A percentile compares a stretch with the other conserved stretches of the same genome.
Evolutionary conservation across 1,140 invertebrate genomes (phyloP).

Genomic region (Tenebrio molitor): DNA sequence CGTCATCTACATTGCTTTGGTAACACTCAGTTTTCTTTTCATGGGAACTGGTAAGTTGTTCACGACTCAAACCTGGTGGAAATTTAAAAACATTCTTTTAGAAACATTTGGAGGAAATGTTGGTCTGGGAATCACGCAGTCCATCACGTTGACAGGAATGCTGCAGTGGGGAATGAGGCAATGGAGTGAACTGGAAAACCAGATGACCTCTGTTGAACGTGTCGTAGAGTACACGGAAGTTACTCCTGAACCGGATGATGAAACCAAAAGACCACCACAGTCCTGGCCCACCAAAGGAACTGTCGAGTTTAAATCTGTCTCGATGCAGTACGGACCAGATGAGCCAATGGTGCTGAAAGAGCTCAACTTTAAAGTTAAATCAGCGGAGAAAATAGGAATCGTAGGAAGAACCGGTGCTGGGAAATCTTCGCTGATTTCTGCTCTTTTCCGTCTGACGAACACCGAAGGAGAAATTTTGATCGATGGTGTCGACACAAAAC

Average conservation of each 20-base stretch:
- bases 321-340: slow-evolving; percentile 67
- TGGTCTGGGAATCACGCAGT: slow-evolving; percentile 83
- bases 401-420: slow-evolving; percentile 88
- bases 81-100: too few species aligned
- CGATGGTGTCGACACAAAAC: slow-evolving; percentile 72
- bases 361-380: slow-evolving; percentile 69
- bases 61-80: too few species aligned
- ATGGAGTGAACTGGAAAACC: too few species aligned
- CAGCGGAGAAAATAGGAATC: slow-evolving; percentile 77
- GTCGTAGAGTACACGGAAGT: too few species aligned
- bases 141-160: slow-evolving; percentile 82
- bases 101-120: slow-evolving; percentile 76
- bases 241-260: slow-evolving; percentile 75
- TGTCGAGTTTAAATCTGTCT: slow-evolving; percentile 75
- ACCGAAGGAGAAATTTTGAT: slow-evolving; percentile 73
- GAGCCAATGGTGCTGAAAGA: slow-evolving; percentile 69
- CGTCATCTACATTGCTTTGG: slow-evolving; percentile 73
- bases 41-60: slow-evolving; percentile 67
- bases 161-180: too few species aligned
- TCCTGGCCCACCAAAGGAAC: slow-evolving; percentile 81
- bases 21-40: slow-evolving; percentile 71
- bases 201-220: too few species aligned
- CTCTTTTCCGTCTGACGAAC: slow-evolving; percentile 74
- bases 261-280: slow-evolving; percentile 74
- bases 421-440: slow-evolving; percentile 82